phyloP scores from a whole-genome alignment of 2,888 invertebrate species.

The Synanthedon vespiformis region DNA sequence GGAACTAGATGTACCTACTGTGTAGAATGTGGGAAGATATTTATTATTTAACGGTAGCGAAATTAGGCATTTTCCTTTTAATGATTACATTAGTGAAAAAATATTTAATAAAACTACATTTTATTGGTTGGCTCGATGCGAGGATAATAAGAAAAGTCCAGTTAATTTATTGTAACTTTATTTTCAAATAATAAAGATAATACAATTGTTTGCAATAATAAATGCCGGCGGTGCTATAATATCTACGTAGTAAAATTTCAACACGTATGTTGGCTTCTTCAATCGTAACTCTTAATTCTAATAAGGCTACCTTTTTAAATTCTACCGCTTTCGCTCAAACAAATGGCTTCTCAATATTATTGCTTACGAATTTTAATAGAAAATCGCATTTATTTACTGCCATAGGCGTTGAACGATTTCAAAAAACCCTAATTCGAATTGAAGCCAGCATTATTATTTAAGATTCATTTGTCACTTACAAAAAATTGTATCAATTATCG shows the following conservation, averaged over 20 bases:
- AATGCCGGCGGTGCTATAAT: slow-evolving; percentile 58
- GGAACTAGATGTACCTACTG: too few species aligned
- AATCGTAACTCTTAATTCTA: slow-evolving; percentile 55
- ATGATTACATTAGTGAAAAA: too few species aligned
- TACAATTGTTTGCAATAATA: slow-evolving; percentile 55
- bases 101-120: too few species aligned
- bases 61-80: too few species aligned
- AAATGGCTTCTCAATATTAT: slow-evolving; percentile 11
- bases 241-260: slow-evolving; percentile 53
- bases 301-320: slow-evolving; percentile 65
- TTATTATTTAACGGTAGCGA: too few species aligned
- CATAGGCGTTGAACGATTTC: too few species aligned
- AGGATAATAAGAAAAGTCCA: slow-evolving; percentile 9
- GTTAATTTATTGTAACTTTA: slow-evolving; percentile 50
- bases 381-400: too few species aligned
- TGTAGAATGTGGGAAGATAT: too few species aligned
- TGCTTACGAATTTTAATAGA: neutral
- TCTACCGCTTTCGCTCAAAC: slow-evolving; percentile 40
- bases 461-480: too few species aligned
- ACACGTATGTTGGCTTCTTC: slow-evolving; percentile 39
- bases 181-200: slow-evolving; percentile 51
- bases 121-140: neutral
- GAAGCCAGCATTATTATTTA: too few species aligned
- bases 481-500: too few species aligned
- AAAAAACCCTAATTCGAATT: neutral